Conservation (phyloP, 2,797 vertebrate species). For the Perodicticus potto region DNA sequence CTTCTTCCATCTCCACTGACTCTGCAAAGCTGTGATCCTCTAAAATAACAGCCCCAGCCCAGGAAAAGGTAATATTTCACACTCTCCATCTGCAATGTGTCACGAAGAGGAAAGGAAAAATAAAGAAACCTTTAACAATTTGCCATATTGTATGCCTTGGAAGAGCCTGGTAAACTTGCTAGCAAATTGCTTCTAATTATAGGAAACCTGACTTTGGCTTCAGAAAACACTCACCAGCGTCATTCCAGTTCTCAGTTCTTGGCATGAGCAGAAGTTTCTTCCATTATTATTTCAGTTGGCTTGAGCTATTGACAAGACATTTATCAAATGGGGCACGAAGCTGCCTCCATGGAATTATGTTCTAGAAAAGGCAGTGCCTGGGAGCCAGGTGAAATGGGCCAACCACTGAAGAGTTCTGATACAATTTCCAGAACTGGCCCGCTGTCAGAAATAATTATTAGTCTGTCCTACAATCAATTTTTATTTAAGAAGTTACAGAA, state of each 20-base stretch:
- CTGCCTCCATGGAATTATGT: background rate
- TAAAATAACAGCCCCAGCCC: slow-evolving; percentile 43
- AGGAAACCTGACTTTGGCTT: slow-evolving; percentile 86
- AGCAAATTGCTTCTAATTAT: slow-evolving; percentile 90
- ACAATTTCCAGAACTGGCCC: background rate
- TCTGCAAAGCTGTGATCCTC: slow-evolving; percentile 27
- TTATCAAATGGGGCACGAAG: slow-evolving; percentile 84
- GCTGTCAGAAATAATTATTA: background rate
- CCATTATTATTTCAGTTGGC: slow-evolving; percentile 87
- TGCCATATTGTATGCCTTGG: slow-evolving; percentile 81
- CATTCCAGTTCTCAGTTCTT: slow-evolving; percentile 79
- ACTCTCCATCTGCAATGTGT: slow-evolving; percentile 60
- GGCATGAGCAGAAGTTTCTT: slow-evolving; percentile 83
- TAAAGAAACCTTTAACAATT: slow-evolving; percentile 72
- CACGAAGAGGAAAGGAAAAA: slow-evolving; percentile 70
- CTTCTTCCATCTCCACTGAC: slow-evolving; percentile 37
- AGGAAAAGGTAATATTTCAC: background rate
- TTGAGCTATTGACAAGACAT: slow-evolving; percentile 85
- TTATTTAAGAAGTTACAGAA: background rate
- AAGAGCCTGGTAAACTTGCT: slow-evolving; percentile 85
- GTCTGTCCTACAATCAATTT: background rate
- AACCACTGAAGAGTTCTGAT: background rate
- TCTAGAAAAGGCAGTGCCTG: background rate
- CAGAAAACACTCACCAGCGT: slow-evolving; percentile 72
- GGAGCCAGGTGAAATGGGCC: background rate